Conservation (phyloP, 2,113 vertebrate species). For the Syngnathus floridae region DNA sequence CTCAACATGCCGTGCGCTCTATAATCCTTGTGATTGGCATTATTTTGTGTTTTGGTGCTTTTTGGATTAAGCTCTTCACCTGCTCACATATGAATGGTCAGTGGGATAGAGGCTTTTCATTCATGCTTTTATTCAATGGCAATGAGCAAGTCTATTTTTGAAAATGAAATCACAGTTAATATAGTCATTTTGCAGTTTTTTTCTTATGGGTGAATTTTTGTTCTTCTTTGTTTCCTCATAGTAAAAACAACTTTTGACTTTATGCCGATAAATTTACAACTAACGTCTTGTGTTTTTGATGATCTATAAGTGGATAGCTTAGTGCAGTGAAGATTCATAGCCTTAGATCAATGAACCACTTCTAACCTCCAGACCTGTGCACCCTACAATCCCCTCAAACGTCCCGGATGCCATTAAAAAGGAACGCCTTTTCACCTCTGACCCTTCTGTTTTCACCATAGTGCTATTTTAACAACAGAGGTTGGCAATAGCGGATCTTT, state of each 20-base stretch:
- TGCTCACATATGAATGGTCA: too few relatives aligned
- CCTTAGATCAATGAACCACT: slow-evolving; percentile 18
- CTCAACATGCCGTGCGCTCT: neutral
- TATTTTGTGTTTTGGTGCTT: neutral
- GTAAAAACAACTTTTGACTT: too few relatives aligned
- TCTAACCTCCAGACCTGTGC: slow-evolving; percentile 27
- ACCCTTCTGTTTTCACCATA: slow-evolving; percentile 42
- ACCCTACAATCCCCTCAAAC: slow-evolving; percentile 15
- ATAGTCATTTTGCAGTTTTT: too few relatives aligned
- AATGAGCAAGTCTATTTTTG: too few relatives aligned
- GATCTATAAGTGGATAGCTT: slow-evolving; percentile 17
- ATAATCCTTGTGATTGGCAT: slow-evolving; percentile 24
- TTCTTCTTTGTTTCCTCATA: too few relatives aligned
- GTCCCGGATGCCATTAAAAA: slow-evolving; percentile 31
- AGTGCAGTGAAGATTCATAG: slow-evolving; percentile 13
- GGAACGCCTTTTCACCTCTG: slow-evolving; percentile 32
- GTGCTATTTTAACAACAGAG: slow-evolving; percentile 22
- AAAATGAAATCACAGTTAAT: too few relatives aligned
- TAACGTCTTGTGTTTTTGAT: slow-evolving; percentile 33
- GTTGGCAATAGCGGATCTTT: slow-evolving; percentile 32
- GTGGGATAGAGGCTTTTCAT: too few relatives aligned
- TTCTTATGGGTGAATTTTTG: too few relatives aligned
- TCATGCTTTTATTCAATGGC: too few relatives aligned
- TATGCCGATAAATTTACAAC: neutral
- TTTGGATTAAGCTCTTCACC: too few relatives aligned